Evolutionary conservation across 2,113 vertebrate genomes (phyloP), one percentile per base, ranked within the genome.

Genomic region (Clinocottus analis): DNA sequence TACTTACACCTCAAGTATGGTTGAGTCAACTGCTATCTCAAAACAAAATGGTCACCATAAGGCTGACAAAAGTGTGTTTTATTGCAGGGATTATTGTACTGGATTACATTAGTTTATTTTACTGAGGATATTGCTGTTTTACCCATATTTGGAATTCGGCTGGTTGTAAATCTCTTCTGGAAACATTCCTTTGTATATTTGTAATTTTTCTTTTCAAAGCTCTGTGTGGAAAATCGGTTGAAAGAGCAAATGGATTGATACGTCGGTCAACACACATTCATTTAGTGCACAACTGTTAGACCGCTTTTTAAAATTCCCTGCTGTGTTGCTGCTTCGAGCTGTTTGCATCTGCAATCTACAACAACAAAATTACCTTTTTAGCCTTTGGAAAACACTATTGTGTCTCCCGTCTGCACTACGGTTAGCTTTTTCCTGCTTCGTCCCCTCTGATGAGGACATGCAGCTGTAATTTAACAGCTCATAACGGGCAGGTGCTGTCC

Each of bases 371-470:
- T 33, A 37, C 64, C n/a, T n/a, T 33, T 35, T 61, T 17, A 77
- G 65, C 53, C 60, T 79, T 75, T 79, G 60, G 74, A 73, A 87
- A 90, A 78, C 39, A 2, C 17, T 55, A 77, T 72, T 39, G 64
- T 63, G 35, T 75, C 65, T 65, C 51, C 58, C 88, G 81, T 69
- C 78, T 86, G 64, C 13, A 39, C 51, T 71, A 19, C 16, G 31
- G 25, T 74, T 56, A 60, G 49, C 65, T 66, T 12, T 64, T 75
- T 65, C 56, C 59, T 74, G 70, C 76, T 68, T 59, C 13, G n/a
- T 35, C 61, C 60, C 51, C 27, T 68, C 72, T 80, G 67, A 82
- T 87, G 77, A 85, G 71, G 68, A 86, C 85, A 70, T 77, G 67
- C 16, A 23, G 78, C 72, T 72, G 78, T 83, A 79, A 76, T 83